phyloP scores from a whole-genome alignment of 1,140 invertebrate genomes.

The Daktulosphaira vitifoliae region DNA sequence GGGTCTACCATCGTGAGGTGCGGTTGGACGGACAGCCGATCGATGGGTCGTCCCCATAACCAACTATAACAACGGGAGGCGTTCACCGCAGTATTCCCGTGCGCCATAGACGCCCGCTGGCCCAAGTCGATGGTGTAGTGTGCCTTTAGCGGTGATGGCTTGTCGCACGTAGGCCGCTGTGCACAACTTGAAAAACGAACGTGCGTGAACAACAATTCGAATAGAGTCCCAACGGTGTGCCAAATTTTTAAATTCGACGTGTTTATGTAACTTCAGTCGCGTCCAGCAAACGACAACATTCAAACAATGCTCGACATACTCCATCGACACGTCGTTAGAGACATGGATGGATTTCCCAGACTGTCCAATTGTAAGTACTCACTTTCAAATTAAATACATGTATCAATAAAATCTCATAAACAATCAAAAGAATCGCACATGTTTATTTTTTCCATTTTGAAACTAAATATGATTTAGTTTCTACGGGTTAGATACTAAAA shows the following conservation, averaged over 20 bases:
- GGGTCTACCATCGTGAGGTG: no score
- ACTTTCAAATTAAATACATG: no score
- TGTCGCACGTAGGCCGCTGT: background rate
- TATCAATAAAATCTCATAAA: no score
- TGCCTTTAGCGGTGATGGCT: background rate
- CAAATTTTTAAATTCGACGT: no score
- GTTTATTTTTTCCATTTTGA: no score
- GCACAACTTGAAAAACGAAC: no score
- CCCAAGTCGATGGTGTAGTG: background rate
- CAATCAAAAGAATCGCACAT: no score
- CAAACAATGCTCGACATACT: conserved; percentile 29
- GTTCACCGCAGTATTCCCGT: background rate
- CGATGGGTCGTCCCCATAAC: conserved; percentile 2
- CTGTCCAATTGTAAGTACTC: conserved; percentile 14
- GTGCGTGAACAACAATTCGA: no score
- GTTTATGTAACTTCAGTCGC: no score
- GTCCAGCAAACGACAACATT: background rate
- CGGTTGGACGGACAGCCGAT: conserved; percentile 10
- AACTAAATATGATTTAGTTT: no score
- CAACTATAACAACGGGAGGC: background rate
- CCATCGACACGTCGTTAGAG: conserved; percentile 21
- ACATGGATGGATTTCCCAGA: conserved; percentile 29
- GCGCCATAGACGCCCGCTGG: conserved; percentile 1
- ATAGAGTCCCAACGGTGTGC: no score
- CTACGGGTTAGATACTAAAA: no score